A percentile compares a stretch with the other conserved stretches of the same genome.
phyloP scores from a whole-genome alignment of 2,797 vertebrate genomes.

The Eidolon dupreanum region DNA sequence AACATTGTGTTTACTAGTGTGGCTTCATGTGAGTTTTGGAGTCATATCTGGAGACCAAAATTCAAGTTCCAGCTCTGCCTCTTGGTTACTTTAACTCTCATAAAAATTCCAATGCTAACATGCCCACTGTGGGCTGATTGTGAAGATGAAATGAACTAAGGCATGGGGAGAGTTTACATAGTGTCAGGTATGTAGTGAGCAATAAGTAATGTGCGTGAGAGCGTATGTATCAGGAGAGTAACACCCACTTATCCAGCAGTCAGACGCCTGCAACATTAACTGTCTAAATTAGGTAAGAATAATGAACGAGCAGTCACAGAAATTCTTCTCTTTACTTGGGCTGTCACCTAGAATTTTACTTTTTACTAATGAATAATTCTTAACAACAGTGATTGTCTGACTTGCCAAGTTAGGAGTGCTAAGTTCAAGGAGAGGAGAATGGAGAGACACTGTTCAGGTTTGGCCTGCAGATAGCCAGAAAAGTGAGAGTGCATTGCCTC shows the following conservation, averaged over 20 bases:
- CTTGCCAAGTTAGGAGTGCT: neutral
- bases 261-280: rapidly evolving
- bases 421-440: neutral
- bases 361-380: neutral
- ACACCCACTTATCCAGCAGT: rapidly evolving
- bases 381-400: neutral
- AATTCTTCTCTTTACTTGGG: neutral
- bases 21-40: neutral
- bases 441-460: rapidly evolving
- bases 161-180: rapidly evolving
- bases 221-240: rapidly evolving
- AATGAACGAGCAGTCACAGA: rapidly evolving
- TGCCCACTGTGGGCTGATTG: no score
- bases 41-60: neutral
- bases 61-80: neutral
- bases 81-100: neutral
- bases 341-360: neutral
- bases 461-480: neutral
- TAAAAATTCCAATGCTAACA: neutral
- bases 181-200: rapidly evolving
- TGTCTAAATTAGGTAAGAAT: neutral
- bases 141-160: neutral
- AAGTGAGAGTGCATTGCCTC: neutral
- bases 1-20: rapidly evolving
- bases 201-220: rapidly evolving